These are phyloP conservation scores for Paracyclopina nana DNA, from an alignment of 1,140 invertebrate species.

Conservation along the genomic window DNA sequence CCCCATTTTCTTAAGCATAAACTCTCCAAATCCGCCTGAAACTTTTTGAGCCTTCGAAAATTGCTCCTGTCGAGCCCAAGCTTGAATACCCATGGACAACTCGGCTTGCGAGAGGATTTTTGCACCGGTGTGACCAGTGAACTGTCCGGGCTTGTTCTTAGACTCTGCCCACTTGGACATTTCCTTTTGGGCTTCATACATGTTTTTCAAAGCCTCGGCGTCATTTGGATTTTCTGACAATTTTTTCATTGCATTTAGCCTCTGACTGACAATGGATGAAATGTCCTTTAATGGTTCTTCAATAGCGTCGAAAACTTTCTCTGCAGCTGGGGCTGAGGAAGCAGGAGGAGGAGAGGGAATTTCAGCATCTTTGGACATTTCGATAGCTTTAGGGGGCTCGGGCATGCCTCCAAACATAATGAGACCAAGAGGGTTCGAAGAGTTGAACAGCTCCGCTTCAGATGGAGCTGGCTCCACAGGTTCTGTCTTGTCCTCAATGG, in stretches of 20 bases:
- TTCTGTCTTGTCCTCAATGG: too few relatives aligned
- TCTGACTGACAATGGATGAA: slow-evolving; percentile 55
- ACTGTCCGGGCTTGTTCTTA: slow-evolving; percentile 13
- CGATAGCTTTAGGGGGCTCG: not conserved
- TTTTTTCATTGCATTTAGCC: slow-evolving; percentile 57
- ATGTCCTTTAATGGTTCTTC: slow-evolving; percentile 37
- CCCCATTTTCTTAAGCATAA: slow-evolving; percentile 90
- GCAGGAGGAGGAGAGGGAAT: not conserved
- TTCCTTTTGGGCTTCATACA: slow-evolving; percentile 49
- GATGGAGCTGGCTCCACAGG: too few relatives aligned
- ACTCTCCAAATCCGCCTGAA: slow-evolving; percentile 81
- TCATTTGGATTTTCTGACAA: slow-evolving; percentile 58
- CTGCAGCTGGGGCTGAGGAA: not conserved
- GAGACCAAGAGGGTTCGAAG: not conserved
- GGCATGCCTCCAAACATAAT: not conserved
- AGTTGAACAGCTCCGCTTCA: not conserved
- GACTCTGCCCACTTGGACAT: slow-evolving; percentile 25
- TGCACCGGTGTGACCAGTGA: slow-evolving; percentile 29
- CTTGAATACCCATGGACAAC: slow-evolving; percentile 61
- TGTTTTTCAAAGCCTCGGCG: slow-evolving; percentile 43
- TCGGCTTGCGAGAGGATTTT: slow-evolving; percentile 61
- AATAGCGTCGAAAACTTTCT: slow-evolving; percentile 1
- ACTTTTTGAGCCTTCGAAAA: slow-evolving; percentile 29
- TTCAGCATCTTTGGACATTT: not conserved
- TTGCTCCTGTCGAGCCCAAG: slow-evolving; percentile 67